Evolutionary conservation across 1,140 invertebrate species (phyloP).

Genomic region (Pachypeltis micranthus): DNA sequence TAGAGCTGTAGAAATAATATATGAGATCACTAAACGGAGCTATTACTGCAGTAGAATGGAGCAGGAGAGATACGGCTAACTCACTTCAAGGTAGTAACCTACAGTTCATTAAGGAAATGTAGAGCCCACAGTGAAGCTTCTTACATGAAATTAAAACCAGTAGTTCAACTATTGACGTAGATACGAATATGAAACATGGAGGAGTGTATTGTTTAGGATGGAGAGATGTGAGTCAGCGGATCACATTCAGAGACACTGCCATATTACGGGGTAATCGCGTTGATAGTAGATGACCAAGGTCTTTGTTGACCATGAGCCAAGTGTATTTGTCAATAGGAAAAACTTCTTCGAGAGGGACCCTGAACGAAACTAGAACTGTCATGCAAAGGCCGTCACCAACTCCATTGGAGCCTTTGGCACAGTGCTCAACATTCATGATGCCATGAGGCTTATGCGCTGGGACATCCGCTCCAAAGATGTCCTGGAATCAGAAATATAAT

Average conservation of each 20-base stretch:
- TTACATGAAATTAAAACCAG: too few relatives aligned
- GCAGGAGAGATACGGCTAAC: too few relatives aligned
- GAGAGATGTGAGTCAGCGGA: too few relatives aligned
- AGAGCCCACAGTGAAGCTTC: too few relatives aligned
- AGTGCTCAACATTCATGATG: slow-evolving; percentile 50
- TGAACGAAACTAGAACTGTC: slow-evolving; percentile 72
- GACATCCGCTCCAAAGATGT: slow-evolving; percentile 77
- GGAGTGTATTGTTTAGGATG: too few relatives aligned
- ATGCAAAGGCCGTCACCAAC: slow-evolving; percentile 65
- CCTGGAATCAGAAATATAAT: slow-evolving; percentile 36
- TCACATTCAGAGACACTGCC: slow-evolving; percentile 66
- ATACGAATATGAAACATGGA: too few relatives aligned
- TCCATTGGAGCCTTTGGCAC: slow-evolving; percentile 39
- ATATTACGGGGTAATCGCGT: slow-evolving; percentile 57
- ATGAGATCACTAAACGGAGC: too few relatives aligned
- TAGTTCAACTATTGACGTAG: too few relatives aligned
- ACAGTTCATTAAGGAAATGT: too few relatives aligned
- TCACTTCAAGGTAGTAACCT: too few relatives aligned
- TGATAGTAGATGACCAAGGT: slow-evolving; percentile 55
- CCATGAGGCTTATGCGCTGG: slow-evolving; percentile 76
- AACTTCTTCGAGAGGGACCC: slow-evolving; percentile 71
- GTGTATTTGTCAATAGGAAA: slow-evolving; percentile 74
- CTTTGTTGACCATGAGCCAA: slow-evolving; percentile 66
- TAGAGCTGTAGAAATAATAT: too few relatives aligned
- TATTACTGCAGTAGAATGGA: too few relatives aligned